phyloP scores from a whole-genome alignment of 2,113 vertebrate genomes.

The Gracilinanus agilis region DNA sequence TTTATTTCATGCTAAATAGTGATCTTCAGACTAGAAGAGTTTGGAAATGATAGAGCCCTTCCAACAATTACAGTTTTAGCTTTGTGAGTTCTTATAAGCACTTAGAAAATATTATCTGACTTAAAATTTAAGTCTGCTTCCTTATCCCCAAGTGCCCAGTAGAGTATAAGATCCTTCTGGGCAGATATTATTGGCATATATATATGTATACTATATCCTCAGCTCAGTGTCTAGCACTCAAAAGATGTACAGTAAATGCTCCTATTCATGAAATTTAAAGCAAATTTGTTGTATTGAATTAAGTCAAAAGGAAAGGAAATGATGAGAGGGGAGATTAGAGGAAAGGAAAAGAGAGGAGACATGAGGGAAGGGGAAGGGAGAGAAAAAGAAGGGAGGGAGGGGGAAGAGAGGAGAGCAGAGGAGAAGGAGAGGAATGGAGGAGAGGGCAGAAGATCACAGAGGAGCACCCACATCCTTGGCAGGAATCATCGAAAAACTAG shows the following conservation, averaged over 20 bases:
- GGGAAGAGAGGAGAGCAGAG: no score
- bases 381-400: no score
- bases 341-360: no score
- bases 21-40: background rate
- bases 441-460: background rate
- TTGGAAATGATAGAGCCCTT: background rate
- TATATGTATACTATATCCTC: no score
- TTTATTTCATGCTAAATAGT: background rate
- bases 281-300: no score
- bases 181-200: background rate
- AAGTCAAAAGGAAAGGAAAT: no score
- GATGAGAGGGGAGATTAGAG: no score
- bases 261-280: no score
- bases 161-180: background rate
- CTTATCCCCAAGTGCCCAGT: background rate
- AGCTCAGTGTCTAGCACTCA: no score
- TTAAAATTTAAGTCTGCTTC: background rate
- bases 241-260: no score
- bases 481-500: background rate
- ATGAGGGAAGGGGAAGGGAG: no score
- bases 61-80: background rate
- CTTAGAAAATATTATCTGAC: background rate
- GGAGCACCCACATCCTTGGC: background rate
- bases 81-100: background rate
- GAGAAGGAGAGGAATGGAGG: background rate